Base-by-base conservation (phyloP, 2,888 invertebrate genomes). In the Acleris laterana region DNA sequence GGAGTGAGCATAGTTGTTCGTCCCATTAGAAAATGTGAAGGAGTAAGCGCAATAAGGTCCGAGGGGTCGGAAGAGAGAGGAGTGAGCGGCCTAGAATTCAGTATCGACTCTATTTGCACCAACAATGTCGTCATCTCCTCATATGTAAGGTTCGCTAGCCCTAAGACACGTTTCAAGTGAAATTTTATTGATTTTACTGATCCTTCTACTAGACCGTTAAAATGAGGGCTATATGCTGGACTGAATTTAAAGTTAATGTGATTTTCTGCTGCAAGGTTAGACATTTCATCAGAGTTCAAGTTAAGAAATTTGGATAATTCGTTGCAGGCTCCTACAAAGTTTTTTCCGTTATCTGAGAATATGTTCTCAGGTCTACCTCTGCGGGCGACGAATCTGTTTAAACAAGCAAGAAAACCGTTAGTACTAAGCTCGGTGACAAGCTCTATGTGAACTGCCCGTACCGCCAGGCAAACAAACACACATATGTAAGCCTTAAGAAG, bases 1-100 rank as follows among this genome's bases (percentile, higher is more conserved):
- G 44, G 44, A 44, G 44, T 44, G n/a, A n/a, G 44, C 44, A 42
- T 42, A 42, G n/a, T 44, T 44, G 44, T 44, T 44, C 44, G 16
- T 44, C 44, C 44, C 13, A 44, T 44, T 44, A 44, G 16, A n/a
- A 44, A 44, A n/a, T 44, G n/a, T n/a, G 44, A 44, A n/a, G 44
- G 44, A 44, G 44, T 44, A n/a, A 44, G 44, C 9, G n/a, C n/a
- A 44, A n/a, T 44, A 13, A 44, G n/a, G 16, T n/a, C 44, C 13
- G 13, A 13, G 3, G 44, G 44, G 16, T 44, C 44, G 44, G 16
- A 44, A 13, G 44, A 44, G 5, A 44, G n/a, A n/a, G 44, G 44
- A 44, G n/a, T 44, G 44, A 13, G 44, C 13, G 44, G 44, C 44
- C 44, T n/a, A 4, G 44, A 44, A 5, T 44, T 44, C n/a, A 44